A percentile compares a stretch with the other conserved stretches of the same genome.
phyloP scores from a whole-genome alignment of 2,113 vertebrate species.

The cat (Felis catus) region F.catus_Fca126_mat1.0 CM031414.1:109836001-109836500 shows the following conservation, averaged over 20 bases:
- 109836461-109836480: neutral
- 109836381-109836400: neutral
- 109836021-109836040: neutral
- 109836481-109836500: neutral
- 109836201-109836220: neutral
- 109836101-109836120: neutral
- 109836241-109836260: accelerated
- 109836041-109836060: neutral
- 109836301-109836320: neutral
- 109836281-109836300: neutral
- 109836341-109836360: neutral
- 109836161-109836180: neutral
- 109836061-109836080: slow-evolving; percentile 20
- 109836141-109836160: neutral
- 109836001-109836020: neutral
- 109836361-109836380: neutral
- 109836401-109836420: neutral
- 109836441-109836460: neutral
- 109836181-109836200: neutral
- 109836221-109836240: neutral
- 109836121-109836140: slow-evolving; percentile 21
- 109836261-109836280: neutral
- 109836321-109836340: neutral
- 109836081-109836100: neutral
- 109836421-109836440: neutral